phyloP scores from a whole-genome alignment of 2,113 vertebrate genomes.

The Emberiza fucata region DNA sequence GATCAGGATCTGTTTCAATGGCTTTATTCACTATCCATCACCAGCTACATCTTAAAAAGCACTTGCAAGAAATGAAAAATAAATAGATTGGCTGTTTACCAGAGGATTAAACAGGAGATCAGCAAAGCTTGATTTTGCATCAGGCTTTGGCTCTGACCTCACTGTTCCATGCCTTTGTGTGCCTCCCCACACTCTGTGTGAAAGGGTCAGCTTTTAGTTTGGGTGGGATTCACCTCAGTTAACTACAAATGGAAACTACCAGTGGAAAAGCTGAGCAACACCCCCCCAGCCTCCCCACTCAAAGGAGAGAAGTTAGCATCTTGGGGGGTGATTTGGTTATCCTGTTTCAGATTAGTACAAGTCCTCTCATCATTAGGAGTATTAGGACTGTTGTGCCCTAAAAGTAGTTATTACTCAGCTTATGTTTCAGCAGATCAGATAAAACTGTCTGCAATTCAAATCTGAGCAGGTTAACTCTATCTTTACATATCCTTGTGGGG shows the following conservation, averaged over 20 bases:
- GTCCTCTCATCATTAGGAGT: neutral
- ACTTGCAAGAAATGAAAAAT: neutral
- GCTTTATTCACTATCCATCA: neutral
- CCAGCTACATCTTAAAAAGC: neutral
- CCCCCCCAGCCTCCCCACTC: neutral
- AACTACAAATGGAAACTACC: neutral
- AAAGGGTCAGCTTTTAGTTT: neutral
- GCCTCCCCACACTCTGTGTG: neutral
- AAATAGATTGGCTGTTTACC: neutral
- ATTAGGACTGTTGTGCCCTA: neutral
- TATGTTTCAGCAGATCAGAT: neutral
- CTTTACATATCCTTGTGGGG: fast-evolving
- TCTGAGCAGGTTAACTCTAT: neutral
- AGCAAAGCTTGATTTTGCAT: neutral
- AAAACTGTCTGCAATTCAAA: neutral
- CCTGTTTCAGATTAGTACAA: neutral
- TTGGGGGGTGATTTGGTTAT: neutral
- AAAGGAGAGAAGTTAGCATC: neutral
- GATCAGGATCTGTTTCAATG: neutral
- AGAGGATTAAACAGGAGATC: neutral
- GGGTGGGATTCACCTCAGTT: neutral
- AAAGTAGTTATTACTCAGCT: neutral
- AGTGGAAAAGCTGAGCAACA: neutral
- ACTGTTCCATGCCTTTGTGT: neutral
- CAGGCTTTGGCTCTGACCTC: neutral